Conservation (phyloP, 1,140 invertebrate genomes). For the Drosophila pandora region DNA sequence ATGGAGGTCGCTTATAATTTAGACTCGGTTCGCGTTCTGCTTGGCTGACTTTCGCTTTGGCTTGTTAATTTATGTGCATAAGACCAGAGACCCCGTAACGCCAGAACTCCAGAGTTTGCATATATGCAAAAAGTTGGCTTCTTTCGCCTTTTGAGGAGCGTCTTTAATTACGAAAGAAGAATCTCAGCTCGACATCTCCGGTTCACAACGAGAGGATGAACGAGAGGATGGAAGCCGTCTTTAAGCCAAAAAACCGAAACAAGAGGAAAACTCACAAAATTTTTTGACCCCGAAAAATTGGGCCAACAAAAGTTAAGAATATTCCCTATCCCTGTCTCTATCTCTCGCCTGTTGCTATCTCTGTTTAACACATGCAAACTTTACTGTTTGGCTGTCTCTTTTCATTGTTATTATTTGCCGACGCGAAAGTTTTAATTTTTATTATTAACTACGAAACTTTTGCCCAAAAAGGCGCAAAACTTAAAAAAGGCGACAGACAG, state of each 20-base stretch:
- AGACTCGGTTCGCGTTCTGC: slow-evolving; percentile 38
- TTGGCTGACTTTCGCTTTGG: slow-evolving; percentile 69
- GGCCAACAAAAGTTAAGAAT: slow-evolving; percentile 23
- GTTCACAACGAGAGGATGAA: too few species aligned
- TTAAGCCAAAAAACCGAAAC: slow-evolving; percentile 11
- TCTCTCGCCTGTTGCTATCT: background rate
- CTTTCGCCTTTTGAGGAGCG: slow-evolving; percentile 6
- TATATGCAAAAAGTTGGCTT: background rate
- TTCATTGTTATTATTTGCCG: slow-evolving; percentile 79
- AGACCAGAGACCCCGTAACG: slow-evolving; percentile 14
- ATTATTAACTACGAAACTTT: slow-evolving; percentile 82
- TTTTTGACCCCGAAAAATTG: slow-evolving; percentile 57
- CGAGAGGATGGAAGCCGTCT: background rate
- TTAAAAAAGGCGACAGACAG: slow-evolving; percentile 77
- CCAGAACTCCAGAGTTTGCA: background rate
- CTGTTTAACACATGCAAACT: slow-evolving; percentile 1
- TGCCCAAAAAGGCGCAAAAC: slow-evolving; percentile 68
- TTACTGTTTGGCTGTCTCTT: slow-evolving; percentile 49
- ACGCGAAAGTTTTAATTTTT: slow-evolving; percentile 83
- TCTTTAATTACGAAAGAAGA: slow-evolving; percentile 37
- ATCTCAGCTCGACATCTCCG: background rate
- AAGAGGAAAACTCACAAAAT: slow-evolving; percentile 28
- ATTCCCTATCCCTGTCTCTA: slow-evolving; percentile 3
- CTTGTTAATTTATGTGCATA: slow-evolving; percentile 75
- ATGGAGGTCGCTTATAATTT: background rate